Base-by-base conservation (phyloP, 1,140 invertebrate species). In the Leptinotarsa texana region DNA sequence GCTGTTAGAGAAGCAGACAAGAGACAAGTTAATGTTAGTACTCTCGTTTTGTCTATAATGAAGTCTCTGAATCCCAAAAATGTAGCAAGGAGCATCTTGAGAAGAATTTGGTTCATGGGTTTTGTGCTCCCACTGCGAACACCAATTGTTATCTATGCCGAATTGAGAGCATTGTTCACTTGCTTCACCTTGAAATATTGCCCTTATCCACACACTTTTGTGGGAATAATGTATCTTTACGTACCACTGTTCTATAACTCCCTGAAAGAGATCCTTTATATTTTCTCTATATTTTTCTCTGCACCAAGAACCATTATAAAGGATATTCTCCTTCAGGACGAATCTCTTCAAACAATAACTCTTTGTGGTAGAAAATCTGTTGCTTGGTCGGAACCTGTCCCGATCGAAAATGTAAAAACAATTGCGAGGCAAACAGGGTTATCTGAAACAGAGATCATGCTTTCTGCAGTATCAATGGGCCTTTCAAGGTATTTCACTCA, bases 341-440 rank as follows among this genome's bases (percentile, higher is more conserved):
- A 84, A 82, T 87, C 90, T 8, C 82, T 93, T 6, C 90, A 93
- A 80, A 92, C 90, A 13, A 89, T 92, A 24, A 92, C 92, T 0
- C 87, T 92, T 6, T 93, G 91, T 72, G 93, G 93, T 8, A 87
- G 93, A 74, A 94, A 95, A 86, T 91, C 93, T 1, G 89, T 93
- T 2, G 89, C 91, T 3, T 95, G 93, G 90, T 93, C 93, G 0
- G 89, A 91, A 0, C 89, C 91, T 1, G 88, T 95, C 3, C 87
- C 89, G 74, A 81, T 86, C 3, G 86, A 88, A 0, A 51, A 80
- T n/a, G 66, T 88, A 3, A 79, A 83, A 57, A 86, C 87, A 65
- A 90, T 92, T 22, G 88, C 90, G 0, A 87, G 86, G 21, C 87
- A 88, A 4, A 88, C 90, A 0, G 89, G 90, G 3, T 89, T 92